Percentiles rank a stretch among this genome's conserved stretches.
Evolutionary conservation across 2,888 invertebrate genomes (phyloP).

Genomic region (Athetis lepigone): DNA sequence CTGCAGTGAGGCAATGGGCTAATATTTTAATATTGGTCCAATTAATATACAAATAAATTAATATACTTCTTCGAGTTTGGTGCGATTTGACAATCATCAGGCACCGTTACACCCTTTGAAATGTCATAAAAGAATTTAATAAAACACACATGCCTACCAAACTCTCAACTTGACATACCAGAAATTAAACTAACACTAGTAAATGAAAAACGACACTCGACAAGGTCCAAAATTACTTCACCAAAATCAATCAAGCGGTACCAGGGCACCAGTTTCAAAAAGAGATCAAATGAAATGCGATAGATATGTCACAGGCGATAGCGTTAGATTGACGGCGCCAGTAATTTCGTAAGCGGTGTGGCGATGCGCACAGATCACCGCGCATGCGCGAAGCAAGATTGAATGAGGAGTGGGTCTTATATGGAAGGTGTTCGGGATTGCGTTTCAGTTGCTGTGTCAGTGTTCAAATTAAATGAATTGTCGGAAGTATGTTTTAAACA

Average conservation of each 20-base stretch:
- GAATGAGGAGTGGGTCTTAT: constrained; percentile 45
- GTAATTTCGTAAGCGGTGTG: constrained; percentile 79
- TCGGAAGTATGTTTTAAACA: neutral
- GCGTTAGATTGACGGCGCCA: constrained; percentile 77
- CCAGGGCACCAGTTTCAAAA: constrained; percentile 47
- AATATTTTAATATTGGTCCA: too few relatives aligned
- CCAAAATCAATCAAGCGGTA: constrained; percentile 51
- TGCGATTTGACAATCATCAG: too few relatives aligned
- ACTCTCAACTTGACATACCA: neutral
- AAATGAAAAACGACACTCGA: constrained; percentile 21
- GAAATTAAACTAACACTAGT: constrained; percentile 1
- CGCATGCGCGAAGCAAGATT: constrained; percentile 40
- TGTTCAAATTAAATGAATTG: constrained; percentile 23
- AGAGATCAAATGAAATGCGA: constrained; percentile 51
- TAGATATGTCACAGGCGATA: constrained; percentile 78
- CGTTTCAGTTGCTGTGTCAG: constrained; percentile 25
- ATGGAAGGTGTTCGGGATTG: constrained; percentile 39
- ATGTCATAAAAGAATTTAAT: too few relatives aligned
- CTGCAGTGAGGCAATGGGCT: too few relatives aligned
- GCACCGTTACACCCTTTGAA: too few relatives aligned
- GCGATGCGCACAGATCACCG: constrained; percentile 67
- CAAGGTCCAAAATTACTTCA: constrained; percentile 26
- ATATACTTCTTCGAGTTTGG: too few relatives aligned
- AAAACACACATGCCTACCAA: too few relatives aligned
- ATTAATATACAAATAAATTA: too few relatives aligned